Evolutionary conservation across 2,888 invertebrate species (phyloP).

Genomic region (Calephelis perditalis): DNA sequence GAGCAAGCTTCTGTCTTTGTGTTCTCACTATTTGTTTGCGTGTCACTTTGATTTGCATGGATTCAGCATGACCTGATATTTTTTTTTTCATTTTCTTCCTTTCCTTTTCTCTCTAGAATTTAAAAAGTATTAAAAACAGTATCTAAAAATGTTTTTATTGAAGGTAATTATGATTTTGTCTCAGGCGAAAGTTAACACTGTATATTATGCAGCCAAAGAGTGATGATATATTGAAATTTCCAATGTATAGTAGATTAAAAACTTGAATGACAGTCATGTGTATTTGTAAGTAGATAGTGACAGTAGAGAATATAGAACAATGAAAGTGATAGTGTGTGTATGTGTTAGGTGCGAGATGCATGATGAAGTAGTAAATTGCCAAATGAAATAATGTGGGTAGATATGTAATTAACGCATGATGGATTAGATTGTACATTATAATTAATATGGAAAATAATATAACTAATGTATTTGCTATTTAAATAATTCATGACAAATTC

Average conservation of each 20-base stretch:
- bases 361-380: constrained; percentile 53
- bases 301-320: constrained; percentile 50
- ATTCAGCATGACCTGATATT: constrained; percentile 68
- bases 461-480: constrained; percentile 3
- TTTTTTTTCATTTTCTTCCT: constrained; percentile 36
- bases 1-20: constrained; percentile 69
- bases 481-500: background rate
- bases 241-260: constrained; percentile 30
- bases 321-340: constrained; percentile 49
- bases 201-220: constrained; percentile 27
- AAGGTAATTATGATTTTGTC: background rate
- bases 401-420: constrained; percentile 45
- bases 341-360: constrained; percentile 60
- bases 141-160: background rate
- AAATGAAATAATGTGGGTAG: constrained; percentile 37
- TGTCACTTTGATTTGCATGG: constrained; percentile 75
- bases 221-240: constrained; percentile 12
- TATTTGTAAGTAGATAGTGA: constrained; percentile 39
- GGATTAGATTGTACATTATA: constrained; percentile 23
- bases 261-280: constrained; percentile 38
- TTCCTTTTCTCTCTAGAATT: constrained; percentile 47
- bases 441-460: constrained; percentile 19
- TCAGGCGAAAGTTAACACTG: background rate
- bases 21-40: constrained; percentile 71
- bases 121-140: constrained; percentile 22